Evolutionary conservation across 2,888 invertebrate genomes (phyloP), one percentile per base, ranked within the genome.

Genomic region (Zootermopsis nevadensis): DNA sequence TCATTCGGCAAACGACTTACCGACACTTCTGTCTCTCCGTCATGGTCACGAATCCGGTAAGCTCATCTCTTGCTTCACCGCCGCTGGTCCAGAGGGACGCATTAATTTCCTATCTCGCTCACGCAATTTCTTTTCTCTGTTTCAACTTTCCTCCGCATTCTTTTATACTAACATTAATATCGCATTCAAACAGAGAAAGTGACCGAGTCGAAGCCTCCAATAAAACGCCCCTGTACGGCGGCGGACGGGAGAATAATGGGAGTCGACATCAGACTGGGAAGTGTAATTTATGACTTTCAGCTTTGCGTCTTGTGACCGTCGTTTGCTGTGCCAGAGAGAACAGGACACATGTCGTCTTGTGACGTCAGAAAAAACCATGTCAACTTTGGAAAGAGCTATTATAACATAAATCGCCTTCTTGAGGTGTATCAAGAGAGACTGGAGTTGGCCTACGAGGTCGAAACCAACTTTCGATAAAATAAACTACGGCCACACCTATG

Each of bases 111-210:
- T 60, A 8, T 8, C n/a, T 27, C 60, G 3, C 12, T 60, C 27
- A 27, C n/a, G n/a, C n/a, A 60, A 60, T 60, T 60, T 60, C 60
- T 60, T 60, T 27, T n/a, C 60, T 60, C n/a, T 60, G 60, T 60
- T 60, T 27, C 27, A 60, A 27, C 60, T 60, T 60, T 27, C 0
- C n/a, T 27, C 60, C 6, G 6, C 60, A 12, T 6, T 8, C 60
- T 27, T 48, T 48, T 48, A 48, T 48, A 27, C 60, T 12, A 60
- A 60, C 60, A 60, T 60, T 60, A 60, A 60, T 60, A 60, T 60
- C 60, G 60, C 60, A n/a, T 27, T 60, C n/a, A 60, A 60, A 60
- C 27, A 8, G n/a, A n/a, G 60, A 60, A 60, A n/a, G 4, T 22
- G 55, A 1, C 12, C 12, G 15, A 60, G 60, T 60, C 60, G 60